Evolutionary conservation across 2,888 invertebrate genomes (phyloP), one percentile per base, ranked within the genome.

Genomic region (Sarcophaga variegata): DNA sequence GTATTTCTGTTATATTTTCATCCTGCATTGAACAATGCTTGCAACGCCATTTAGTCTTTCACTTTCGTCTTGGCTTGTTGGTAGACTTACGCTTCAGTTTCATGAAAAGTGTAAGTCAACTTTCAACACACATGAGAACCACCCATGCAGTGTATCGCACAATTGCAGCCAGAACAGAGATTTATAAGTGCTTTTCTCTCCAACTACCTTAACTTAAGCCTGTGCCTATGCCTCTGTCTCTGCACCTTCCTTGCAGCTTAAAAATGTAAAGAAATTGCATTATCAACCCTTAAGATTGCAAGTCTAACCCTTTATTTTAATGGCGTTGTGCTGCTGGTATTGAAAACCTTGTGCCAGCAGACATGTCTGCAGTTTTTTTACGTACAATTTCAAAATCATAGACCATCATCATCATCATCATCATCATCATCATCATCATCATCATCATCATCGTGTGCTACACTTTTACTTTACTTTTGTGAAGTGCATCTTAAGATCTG

Each of bases 281-380:
- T 88, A 88, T 86, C 88, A 79, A 86, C 88, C 87, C 88, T 83
- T 83, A 67, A 81, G 81, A 25, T 67, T 81, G 74, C 70, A 86
- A 82, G 27, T 66, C 49, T 83, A 85, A 81, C 83, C 86, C 85
- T 80, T 87, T 76, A 77, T 80, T 76, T 69, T 62, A 27, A 49
- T 20, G 79, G 63, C 69, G 25, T 67, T 62, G n/a, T 47, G 49
- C 37, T 64, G 63, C 59, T 64, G 37, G 5, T 27, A 37, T 71
- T 77, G 71, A 72, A 80, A 85, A 77, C 85, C 75, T 78, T 79
- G 81, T 74, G 82, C 67, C 72, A 82, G 72, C 83, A 88, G 88
- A 88, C 88, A 87, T 87, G 88, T 88, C 88, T 88, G 87, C 87
- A 63, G 60, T 78, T 60, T 54, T 80, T 72, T 72, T 64, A 72